A percentile compares a stretch with the other conserved stretches of the same genome.
Conservation (phyloP, 1,140 invertebrate genomes). For the Lordiphosa stackelbergi region DNA sequence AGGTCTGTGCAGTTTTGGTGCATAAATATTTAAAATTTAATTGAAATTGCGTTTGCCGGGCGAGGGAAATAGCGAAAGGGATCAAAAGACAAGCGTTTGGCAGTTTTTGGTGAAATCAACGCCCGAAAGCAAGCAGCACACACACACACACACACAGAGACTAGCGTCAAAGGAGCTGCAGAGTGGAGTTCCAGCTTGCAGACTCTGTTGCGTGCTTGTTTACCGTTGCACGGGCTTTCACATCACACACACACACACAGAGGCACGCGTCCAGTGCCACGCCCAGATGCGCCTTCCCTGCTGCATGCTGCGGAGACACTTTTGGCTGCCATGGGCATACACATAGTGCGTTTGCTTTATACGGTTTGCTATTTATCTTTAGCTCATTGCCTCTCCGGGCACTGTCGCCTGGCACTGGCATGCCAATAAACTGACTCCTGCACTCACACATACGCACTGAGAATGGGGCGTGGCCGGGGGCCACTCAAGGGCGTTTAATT, state of each 20-base stretch:
- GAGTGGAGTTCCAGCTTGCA: constrained; percentile 7
- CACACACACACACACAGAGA: too few relatives aligned
- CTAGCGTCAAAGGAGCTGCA: not conserved
- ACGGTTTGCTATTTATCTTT: constrained; percentile 73
- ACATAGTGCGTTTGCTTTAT: constrained; percentile 69
- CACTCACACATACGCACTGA: constrained; percentile 6
- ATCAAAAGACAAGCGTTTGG: constrained; percentile 73
- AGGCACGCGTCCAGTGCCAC: constrained; percentile 26
- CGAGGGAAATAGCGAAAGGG: constrained; percentile 16
- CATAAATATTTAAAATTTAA: constrained; percentile 76
- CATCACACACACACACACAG: constrained; percentile 11
- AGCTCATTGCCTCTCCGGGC: constrained; percentile 49
- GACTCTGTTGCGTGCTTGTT: constrained; percentile 47
- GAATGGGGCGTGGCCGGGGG: constrained; percentile 35
- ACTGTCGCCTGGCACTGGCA: constrained; percentile 21
- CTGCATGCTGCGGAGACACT: constrained; percentile 10
- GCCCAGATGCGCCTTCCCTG: constrained; percentile 4
- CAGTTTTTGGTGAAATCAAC: constrained; percentile 68
- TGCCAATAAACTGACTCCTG: constrained; percentile 57
- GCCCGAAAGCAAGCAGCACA: constrained; percentile 50
- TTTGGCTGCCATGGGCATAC: constrained; percentile 16
- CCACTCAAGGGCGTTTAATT: constrained; percentile 73
- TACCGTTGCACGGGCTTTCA: constrained; percentile 48
- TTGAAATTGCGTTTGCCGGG: constrained; percentile 66
- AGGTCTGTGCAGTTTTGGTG: constrained; percentile 14